Evolutionary conservation across 1,140 invertebrate species (phyloP).

Genomic region (Ptiloglossa arizonensis): DNA sequence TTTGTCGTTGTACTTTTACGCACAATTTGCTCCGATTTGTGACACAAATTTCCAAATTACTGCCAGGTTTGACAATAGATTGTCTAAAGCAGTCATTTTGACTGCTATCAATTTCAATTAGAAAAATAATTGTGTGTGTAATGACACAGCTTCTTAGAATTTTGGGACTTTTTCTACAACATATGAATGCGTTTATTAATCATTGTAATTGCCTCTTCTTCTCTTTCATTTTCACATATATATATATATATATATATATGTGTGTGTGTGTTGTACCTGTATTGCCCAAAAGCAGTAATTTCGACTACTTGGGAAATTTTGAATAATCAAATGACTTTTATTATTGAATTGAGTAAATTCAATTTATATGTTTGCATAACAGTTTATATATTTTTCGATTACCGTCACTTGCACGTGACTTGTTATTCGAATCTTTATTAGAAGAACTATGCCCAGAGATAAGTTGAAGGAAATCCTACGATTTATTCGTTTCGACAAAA

Average conservation of each 20-base stretch:
- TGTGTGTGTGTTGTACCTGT: too few species aligned
- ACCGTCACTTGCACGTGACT: slow-evolving; percentile 7
- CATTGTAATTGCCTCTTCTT: slow-evolving; percentile 22
- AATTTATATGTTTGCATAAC: slow-evolving; percentile 26
- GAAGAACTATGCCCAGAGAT: too few species aligned
- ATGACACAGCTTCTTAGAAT: slow-evolving; percentile 18
- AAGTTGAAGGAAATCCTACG: slow-evolving; percentile 22
- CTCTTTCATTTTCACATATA: slow-evolving; percentile 24
- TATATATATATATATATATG: too few species aligned
- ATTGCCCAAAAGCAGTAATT: slow-evolving; percentile 20
- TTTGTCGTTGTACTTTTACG: too few species aligned
- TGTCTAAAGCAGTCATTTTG: too few species aligned
- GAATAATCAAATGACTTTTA: slow-evolving; percentile 11
- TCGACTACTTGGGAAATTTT: slow-evolving; percentile 25
- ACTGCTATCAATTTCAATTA: too few species aligned
- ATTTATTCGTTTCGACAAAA: too few species aligned
- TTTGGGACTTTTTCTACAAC: slow-evolving; percentile 18
- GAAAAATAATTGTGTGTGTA: too few species aligned
- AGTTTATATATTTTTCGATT: slow-evolving; percentile 23
- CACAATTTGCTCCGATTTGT: too few species aligned
- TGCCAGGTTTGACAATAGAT: too few species aligned
- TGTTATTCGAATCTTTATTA: slow-evolving; percentile 47
- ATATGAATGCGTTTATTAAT: slow-evolving; percentile 28
- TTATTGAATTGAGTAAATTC: slow-evolving; percentile 34
- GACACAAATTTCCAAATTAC: too few species aligned